These are phyloP conservation scores for Cryptus armator DNA, from an alignment of 2,888 invertebrate genomes.

Conservation along the genomic window DNA sequence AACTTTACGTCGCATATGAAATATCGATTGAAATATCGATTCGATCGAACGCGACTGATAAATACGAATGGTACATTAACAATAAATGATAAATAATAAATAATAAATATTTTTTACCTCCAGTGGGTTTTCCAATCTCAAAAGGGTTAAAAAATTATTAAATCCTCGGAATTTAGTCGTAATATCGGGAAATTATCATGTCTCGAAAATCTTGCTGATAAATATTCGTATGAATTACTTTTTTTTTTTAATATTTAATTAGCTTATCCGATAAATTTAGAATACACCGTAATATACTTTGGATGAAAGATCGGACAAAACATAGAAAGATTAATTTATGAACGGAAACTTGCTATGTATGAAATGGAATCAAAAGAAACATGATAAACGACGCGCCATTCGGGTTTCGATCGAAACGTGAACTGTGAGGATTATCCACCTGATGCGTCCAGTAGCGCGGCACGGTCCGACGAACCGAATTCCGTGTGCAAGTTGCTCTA, in stretches of 20 bases:
- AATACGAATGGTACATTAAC: too few species aligned
- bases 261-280: too few species aligned
- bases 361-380: neutral
- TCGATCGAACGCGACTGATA: too few species aligned
- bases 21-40: too few species aligned
- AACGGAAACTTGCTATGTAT: neutral
- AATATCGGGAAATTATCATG: too few species aligned
- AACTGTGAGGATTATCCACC: constrained; percentile 8
- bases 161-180: too few species aligned
- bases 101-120: neutral
- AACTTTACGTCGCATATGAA: too few species aligned
- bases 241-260: too few species aligned
- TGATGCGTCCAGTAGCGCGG: neutral
- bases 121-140: too few species aligned
- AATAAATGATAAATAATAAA: neutral
- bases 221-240: too few species aligned
- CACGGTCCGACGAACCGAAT: constrained; percentile 27
- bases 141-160: too few species aligned
- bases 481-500: constrained; percentile 31
- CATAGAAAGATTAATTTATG: neutral
- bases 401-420: constrained; percentile 1
- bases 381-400: neutral
- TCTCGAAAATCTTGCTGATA: too few species aligned
- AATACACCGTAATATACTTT: neutral
- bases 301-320: neutral